A percentile compares a stretch with the other conserved stretches of the same genome.
Evolutionary conservation across 2,113 vertebrate genomes (phyloP).

Genomic region (Myotis davidii): DNA sequence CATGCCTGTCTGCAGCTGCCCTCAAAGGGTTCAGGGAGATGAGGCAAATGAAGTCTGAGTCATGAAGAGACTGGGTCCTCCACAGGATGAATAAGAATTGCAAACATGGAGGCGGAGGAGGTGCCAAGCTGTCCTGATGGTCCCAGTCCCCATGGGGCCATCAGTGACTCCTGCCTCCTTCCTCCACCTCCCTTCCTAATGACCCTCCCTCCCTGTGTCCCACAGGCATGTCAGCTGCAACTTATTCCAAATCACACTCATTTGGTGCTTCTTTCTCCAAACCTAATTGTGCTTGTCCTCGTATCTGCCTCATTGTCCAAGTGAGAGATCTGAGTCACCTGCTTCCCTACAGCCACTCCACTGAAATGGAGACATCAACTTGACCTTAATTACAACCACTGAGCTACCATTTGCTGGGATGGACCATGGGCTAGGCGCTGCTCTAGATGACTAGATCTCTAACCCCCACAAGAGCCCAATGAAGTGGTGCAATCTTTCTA

Average conservation of each 20-base stretch:
- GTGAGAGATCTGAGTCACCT: constrained; percentile 5
- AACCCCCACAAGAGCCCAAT: no score
- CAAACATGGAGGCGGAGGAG: neutral
- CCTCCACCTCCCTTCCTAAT: neutral
- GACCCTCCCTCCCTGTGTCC: neutral
- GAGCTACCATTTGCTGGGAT: neutral
- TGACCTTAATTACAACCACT: neutral
- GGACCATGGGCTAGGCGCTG: no score
- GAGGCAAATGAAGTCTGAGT: constrained; percentile 32
- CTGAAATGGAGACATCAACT: neutral
- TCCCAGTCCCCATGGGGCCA: neutral
- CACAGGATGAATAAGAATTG: neutral
- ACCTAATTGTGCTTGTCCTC: neutral
- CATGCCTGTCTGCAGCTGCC: neutral
- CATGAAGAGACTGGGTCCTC: neutral
- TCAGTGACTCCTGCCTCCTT: neutral
- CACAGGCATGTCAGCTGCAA: neutral
- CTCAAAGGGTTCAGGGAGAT: neutral
- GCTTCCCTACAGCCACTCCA: neutral
- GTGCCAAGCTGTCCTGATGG: neutral
- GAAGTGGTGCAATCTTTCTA: neutral
- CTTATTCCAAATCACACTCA: neutral
- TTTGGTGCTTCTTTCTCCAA: neutral
- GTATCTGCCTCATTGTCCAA: neutral
- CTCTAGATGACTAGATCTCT: neutral